Conservation (phyloP, 2,888 invertebrate species). For the Lottia gigantea region DNA sequence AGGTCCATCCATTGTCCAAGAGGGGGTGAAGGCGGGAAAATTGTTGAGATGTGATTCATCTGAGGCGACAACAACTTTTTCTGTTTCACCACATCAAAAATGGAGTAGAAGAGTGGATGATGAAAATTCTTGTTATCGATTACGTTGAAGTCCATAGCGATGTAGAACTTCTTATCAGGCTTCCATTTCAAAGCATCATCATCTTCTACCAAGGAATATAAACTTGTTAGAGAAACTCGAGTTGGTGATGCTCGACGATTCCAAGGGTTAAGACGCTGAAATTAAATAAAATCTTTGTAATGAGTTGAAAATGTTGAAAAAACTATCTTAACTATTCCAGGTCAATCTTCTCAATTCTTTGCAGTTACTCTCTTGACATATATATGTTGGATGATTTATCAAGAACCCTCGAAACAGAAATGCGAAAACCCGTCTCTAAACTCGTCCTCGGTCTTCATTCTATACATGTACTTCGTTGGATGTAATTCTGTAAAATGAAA, state of each 20-base stretch:
- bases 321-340: too few species aligned
- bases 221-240: constrained; percentile 64
- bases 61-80: constrained; percentile 81
- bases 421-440: too few species aligned
- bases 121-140: constrained; percentile 86
- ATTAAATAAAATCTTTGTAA: background rate
- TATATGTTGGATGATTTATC: too few species aligned
- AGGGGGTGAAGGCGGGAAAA: constrained; percentile 79
- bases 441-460: too few species aligned
- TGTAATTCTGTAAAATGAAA: too few species aligned
- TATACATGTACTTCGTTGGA: too few species aligned
- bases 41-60: constrained; percentile 84
- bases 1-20: constrained; percentile 77
- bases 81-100: constrained; percentile 71
- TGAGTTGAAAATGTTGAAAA: too few species aligned
- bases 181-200: constrained; percentile 65
- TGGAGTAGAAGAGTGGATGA: constrained; percentile 71
- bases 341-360: too few species aligned
- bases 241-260: constrained; percentile 75
- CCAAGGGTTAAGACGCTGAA: constrained; percentile 76
- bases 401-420: too few species aligned
- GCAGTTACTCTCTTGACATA: too few species aligned
- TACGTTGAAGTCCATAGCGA: constrained; percentile 88
- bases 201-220: constrained; percentile 69
- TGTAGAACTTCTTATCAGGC: constrained; percentile 83